Evolutionary conservation across 2,797 vertebrate genomes (phyloP).

Genomic region (Sternotherus odoratus): DNA sequence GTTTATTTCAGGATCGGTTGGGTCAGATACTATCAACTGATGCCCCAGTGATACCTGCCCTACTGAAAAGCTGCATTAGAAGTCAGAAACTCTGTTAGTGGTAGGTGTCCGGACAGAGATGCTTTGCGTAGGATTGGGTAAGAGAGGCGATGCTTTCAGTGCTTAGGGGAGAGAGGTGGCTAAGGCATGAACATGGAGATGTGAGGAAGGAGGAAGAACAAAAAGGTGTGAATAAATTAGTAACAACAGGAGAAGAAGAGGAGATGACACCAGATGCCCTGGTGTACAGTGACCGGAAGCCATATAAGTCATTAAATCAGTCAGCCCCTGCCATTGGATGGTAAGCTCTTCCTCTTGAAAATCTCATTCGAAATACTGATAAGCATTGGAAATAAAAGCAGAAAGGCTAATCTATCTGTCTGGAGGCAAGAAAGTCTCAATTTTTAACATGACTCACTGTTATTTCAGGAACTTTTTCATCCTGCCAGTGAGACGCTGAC

Average conservation of each 20-base stretch:
- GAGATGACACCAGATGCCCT: background rate
- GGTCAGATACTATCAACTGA: background rate
- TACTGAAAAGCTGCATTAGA: background rate
- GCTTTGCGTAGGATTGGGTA: background rate
- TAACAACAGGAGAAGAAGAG: background rate
- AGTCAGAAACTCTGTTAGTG: background rate
- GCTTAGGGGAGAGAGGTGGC: background rate
- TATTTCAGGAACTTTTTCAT: background rate
- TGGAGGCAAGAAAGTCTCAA: background rate
- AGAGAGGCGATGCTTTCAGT: no score
- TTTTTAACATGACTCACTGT: no score
- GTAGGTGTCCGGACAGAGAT: rapidly evolving
- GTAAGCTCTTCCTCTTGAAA: background rate
- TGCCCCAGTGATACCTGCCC: background rate
- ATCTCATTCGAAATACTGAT: background rate
- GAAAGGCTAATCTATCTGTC: background rate
- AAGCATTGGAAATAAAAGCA: background rate
- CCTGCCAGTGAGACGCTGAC: background rate
- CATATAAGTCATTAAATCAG: background rate
- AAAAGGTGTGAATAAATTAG: background rate
- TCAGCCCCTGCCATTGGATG: background rate
- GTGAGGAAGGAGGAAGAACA: background rate
- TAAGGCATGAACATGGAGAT: no score
- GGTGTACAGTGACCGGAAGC: background rate
- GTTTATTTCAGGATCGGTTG: rapidly evolving